phyloP scores from a whole-genome alignment of 2,797 vertebrate genomes.

The Lagocephalus sceleratus region DNA sequence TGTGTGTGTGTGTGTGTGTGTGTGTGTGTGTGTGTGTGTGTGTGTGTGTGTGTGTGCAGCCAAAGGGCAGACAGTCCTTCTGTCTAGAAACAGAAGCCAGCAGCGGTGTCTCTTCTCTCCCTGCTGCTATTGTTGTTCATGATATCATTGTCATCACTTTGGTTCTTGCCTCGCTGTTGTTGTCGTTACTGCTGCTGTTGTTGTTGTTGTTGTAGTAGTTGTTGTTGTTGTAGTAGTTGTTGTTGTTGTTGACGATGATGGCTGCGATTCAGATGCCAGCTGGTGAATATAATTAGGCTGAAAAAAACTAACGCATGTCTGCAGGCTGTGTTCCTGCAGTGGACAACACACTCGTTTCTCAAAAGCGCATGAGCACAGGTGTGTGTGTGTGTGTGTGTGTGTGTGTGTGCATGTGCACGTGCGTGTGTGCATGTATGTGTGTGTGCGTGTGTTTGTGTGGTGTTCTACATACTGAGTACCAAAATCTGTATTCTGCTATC shows the following conservation, averaged over 20 bases:
- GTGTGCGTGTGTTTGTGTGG: constrained; percentile 5
- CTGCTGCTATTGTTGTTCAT: constrained; percentile 21
- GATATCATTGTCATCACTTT: constrained; percentile 11
- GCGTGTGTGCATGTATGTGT: not conserved
- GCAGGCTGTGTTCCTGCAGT: constrained; percentile 17
- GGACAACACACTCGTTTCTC: not conserved
- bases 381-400: constrained; percentile 9
- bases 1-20: constrained; percentile 10
- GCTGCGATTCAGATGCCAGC: constrained; percentile 8
- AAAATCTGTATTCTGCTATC: too few species aligned
- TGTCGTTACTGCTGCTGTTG: too few species aligned
- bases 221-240: not conserved
- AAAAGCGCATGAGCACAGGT: constrained; percentile 7
- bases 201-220: too few species aligned
- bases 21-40: constrained; percentile 9
- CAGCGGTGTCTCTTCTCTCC: constrained; percentile 14
- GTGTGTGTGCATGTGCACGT: constrained; percentile 4
- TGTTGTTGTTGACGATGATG: not conserved
- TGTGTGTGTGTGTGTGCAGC: constrained; percentile 16
- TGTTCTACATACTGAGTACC: too few species aligned
- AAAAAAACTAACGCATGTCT: not conserved
- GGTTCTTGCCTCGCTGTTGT: not conserved
- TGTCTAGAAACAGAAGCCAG: constrained; percentile 42
- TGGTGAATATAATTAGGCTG: not conserved
- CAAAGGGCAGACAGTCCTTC: constrained; percentile 43